Conservation (phyloP, 2,888 invertebrate genomes). For the Thereva unica region DNA sequence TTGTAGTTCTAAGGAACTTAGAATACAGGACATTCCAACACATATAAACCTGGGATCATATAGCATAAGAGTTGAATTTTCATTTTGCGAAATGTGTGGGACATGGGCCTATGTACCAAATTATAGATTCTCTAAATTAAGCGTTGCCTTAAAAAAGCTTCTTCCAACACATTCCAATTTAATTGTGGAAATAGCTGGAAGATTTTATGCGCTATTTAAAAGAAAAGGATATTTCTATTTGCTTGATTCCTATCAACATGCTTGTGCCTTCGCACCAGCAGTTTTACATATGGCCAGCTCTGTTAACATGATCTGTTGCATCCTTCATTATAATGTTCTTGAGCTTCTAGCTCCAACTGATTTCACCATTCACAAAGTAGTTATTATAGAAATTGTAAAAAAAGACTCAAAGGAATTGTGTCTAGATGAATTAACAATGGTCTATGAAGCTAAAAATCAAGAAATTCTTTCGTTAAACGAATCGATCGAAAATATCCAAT, state of each 20-base stretch:
- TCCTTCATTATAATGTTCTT: constrained; percentile 51
- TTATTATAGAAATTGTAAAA: neutral
- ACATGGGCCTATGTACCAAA: constrained; percentile 53
- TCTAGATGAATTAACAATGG: constrained; percentile 43
- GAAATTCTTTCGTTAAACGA: constrained; percentile 29
- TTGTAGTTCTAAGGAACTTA: constrained; percentile 44
- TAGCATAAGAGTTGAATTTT: constrained; percentile 46
- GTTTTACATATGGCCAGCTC: constrained; percentile 51
- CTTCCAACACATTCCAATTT: constrained; percentile 46
- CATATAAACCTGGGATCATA: constrained; percentile 52
- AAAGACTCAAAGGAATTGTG: constrained; percentile 36
- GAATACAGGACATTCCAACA: constrained; percentile 50
- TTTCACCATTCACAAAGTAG: constrained; percentile 11
- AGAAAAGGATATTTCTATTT: constrained; percentile 51
- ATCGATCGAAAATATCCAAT: constrained; percentile 12
- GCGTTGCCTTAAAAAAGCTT: constrained; percentile 46
- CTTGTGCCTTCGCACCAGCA: constrained; percentile 43
- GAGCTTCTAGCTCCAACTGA: constrained; percentile 47
- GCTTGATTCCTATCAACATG: constrained; percentile 54
- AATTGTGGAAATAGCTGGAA: constrained; percentile 52
- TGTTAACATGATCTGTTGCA: constrained; percentile 49
- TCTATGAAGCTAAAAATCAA: constrained; percentile 9
- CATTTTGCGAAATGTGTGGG: constrained; percentile 42
- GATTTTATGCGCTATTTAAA: constrained; percentile 53
- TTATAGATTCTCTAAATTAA: constrained; percentile 49